Base-by-base conservation (phyloP, 1,140 invertebrate genomes). In the Mylabris phalerata region DNA sequence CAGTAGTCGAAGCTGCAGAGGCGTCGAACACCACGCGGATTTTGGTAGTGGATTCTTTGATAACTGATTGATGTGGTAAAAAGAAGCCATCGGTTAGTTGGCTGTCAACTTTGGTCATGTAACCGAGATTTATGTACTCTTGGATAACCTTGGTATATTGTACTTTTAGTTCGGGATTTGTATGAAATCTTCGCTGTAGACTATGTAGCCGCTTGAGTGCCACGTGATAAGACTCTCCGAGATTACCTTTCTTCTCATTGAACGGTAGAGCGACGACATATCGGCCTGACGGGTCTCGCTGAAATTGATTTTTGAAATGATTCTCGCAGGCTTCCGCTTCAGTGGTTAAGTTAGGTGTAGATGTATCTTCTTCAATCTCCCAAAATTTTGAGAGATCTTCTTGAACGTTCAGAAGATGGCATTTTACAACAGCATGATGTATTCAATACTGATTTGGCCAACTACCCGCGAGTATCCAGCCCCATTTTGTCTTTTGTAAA, bases 11-110 rank as follows among this genome's bases (percentile, higher is more conserved):
- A 46, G 57, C 68, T 0, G 64, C 57, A 1, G 71, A 74, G 0
- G 64, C 71, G 50, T 75, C 72, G 49, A 75, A 75, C 0, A 75
- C 73, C 2, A 72, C 67, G 11, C 72, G 63, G 6, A 73, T 27
- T 44, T 67, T 66, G 2, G 72, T 75, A 1, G 70, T 72, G 1
- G 68, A 54, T 26, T 68, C 64, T n/a, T 67, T 65, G 3, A 75
- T 38, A 0, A 79, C 73, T 1, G 62, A 62, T 47, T 77, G 75
- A 67, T 79, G 78, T 3, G 77, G 75, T 6, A 78, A 55, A 59
- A 76, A 78, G 50, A 56, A 66, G 39, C 1, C 38, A 9, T 43
- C 25, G 10, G 13, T 39, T 9, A 41, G 13, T 44, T 41, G 2
- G 3, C 43, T 40, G 27, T 41, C 39, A 24, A 56, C 47, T 44